phyloP scores from a whole-genome alignment of 2,113 vertebrate genomes.

The Clarias batrachus region DNA sequence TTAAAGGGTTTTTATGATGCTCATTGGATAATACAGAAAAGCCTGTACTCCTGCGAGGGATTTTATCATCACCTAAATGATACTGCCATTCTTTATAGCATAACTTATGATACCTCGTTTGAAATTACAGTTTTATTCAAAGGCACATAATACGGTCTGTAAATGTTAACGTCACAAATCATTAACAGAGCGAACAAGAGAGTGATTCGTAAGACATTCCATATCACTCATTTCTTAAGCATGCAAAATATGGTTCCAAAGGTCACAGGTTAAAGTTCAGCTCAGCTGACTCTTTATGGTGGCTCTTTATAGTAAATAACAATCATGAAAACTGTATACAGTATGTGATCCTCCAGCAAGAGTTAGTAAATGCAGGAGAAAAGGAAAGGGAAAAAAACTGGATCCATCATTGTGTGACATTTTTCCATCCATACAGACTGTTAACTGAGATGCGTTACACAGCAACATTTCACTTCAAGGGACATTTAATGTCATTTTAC shows the following conservation, averaged over 20 bases:
- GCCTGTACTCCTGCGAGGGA: not conserved
- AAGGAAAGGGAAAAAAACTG: not conserved
- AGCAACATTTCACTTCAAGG: not conserved
- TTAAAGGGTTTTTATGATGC: not conserved
- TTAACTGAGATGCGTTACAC: not conserved
- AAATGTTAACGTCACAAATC: not conserved
- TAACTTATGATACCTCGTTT: not conserved
- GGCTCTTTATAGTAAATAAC: not conserved
- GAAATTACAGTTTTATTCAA: not conserved
- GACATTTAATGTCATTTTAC: not conserved
- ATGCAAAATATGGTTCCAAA: not conserved
- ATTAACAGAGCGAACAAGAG: not conserved
- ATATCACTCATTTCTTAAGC: not conserved
- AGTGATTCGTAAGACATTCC: not conserved
- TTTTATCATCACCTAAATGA: not conserved
- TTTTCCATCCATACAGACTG: not conserved
- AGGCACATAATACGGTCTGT: not conserved
- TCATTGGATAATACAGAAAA: not conserved
- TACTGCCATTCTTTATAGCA: not conserved
- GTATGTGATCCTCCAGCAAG: not conserved
- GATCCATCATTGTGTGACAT: not conserved
- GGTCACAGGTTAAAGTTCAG: not conserved
- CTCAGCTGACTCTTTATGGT: no score
- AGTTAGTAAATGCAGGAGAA: not conserved
- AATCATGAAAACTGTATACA: not conserved